A percentile compares a stretch with the other conserved stretches of the same genome.
Evolutionary conservation across 2,797 vertebrate species (phyloP).

Genomic region (Arremon brunneinucha): DNA sequence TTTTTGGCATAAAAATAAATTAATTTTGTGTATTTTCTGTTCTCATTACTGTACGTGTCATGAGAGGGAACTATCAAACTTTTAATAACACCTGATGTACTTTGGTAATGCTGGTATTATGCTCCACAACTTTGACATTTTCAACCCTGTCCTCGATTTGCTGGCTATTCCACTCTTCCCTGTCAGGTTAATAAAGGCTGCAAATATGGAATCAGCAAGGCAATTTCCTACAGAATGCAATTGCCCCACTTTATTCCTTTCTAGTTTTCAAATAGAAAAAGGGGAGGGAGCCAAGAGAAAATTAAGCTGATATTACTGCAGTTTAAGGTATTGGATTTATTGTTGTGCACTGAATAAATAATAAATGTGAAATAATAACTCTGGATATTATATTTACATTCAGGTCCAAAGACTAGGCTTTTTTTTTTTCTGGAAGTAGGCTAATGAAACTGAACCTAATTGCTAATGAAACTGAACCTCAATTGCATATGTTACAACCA

Average conservation of each 20-base stretch:
- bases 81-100: slow-evolving; percentile 43
- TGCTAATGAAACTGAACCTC: not conserved
- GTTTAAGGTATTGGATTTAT: not conserved
- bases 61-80: slow-evolving; percentile 38
- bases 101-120: slow-evolving; percentile 31
- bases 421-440: not conserved
- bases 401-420: not conserved
- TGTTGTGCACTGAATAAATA: not conserved
- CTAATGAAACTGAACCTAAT: not conserved
- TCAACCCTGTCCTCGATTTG: slow-evolving; percentile 38
- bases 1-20: slow-evolving; percentile 64
- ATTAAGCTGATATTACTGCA: not conserved
- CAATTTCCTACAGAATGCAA: slow-evolving; percentile 12
- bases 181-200: slow-evolving; percentile 21
- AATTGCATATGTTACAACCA: not conserved
- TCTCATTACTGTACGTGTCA: slow-evolving; percentile 53
- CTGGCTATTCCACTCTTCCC: not conserved
- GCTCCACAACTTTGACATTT: slow-evolving; percentile 48
- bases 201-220: slow-evolving; percentile 13
- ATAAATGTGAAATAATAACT: not conserved
- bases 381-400: not conserved
- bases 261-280: not conserved
- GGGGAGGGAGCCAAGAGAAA: not conserved
- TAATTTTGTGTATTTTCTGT: slow-evolving; percentile 58
- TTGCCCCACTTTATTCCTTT: not conserved